Evolutionary conservation across 2,888 invertebrate genomes (phyloP).

Genomic region (Lasiommata megera): DNA sequence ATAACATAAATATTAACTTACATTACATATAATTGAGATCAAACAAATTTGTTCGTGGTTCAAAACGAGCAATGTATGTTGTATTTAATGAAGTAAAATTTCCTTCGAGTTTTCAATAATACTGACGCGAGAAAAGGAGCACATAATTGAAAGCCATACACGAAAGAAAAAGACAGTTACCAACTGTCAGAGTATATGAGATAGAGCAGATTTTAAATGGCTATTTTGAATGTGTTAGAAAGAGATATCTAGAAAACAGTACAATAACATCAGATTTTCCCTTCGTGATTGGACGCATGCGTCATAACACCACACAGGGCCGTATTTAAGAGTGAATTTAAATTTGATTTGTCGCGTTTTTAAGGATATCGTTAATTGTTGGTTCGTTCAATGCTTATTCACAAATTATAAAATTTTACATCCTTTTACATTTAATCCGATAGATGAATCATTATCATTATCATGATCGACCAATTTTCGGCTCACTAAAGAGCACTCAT

Average conservation of each 20-base stretch:
- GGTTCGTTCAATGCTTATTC: no score
- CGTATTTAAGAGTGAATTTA: conserved; percentile 13
- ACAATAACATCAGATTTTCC: conserved; percentile 52
- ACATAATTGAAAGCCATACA: conserved; percentile 15
- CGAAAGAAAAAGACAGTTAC: conserved; percentile 41
- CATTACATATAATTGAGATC: conserved; percentile 17
- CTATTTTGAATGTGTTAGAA: conserved; percentile 37
- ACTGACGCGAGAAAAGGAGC: conserved; percentile 28
- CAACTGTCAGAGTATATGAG: conserved; percentile 30
- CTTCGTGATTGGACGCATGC: conserved; percentile 73
- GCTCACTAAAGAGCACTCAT: no score
- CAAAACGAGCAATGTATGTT: conserved; percentile 42
- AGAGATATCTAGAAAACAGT: conserved; percentile 57
- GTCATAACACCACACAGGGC: conserved; percentile 61
- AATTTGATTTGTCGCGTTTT: neutral
- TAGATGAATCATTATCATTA: no score
- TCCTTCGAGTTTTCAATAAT: conserved; percentile 55
- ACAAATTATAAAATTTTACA: no score
- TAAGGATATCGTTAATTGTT: no score
- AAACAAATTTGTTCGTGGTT: conserved; percentile 14
- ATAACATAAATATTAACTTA: conserved; percentile 24
- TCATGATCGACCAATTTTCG: no score
- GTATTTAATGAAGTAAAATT: conserved; percentile 30
- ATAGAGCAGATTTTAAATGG: conserved; percentile 32
- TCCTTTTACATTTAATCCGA: no score